These are phyloP conservation scores for Enteromius thamalakanensis DNA, from an alignment of 2,797 vertebrate genomes.

Conservation along the genomic window DNA sequence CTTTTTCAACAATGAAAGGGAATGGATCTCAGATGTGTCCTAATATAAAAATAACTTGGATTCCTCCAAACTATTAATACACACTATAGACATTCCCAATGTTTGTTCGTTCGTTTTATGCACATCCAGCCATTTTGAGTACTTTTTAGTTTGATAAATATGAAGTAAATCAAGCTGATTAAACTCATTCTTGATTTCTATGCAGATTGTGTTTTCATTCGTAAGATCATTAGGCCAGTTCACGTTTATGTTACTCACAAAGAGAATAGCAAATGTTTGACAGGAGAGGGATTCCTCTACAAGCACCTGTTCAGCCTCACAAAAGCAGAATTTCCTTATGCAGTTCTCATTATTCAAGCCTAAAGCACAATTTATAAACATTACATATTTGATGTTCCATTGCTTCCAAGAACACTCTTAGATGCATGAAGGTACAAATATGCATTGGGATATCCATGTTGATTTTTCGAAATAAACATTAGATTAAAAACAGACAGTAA, in stretches of 20 bases:
- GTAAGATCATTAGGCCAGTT: slow-evolving; percentile 43
- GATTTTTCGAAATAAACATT: background rate
- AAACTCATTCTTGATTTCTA: slow-evolving; percentile 21
- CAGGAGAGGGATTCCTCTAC: slow-evolving; percentile 31
- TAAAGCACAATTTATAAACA: background rate
- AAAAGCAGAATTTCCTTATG: background rate
- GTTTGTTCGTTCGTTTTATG: background rate
- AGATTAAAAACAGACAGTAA: background rate
- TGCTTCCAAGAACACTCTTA: background rate
- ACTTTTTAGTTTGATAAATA: slow-evolving; percentile 9
- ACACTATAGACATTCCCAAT: background rate
- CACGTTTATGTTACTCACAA: slow-evolving; percentile 36
- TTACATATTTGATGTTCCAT: background rate
- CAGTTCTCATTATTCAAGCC: slow-evolving; percentile 17
- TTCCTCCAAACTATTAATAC: background rate
- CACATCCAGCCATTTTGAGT: background rate
- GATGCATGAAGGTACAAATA: slow-evolving; percentile 10
- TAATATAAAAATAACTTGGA: background rate
- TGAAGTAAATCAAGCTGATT: slow-evolving; percentile 7
- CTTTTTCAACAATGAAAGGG: background rate
- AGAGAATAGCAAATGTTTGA: slow-evolving; percentile 50
- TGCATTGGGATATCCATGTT: background rate
- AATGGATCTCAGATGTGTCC: background rate
- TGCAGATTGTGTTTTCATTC: slow-evolving; percentile 23
- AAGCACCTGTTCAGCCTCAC: background rate